Base-by-base conservation (phyloP, 2,797 vertebrate species). In the Myoxocephalus aenaeus region DNA sequence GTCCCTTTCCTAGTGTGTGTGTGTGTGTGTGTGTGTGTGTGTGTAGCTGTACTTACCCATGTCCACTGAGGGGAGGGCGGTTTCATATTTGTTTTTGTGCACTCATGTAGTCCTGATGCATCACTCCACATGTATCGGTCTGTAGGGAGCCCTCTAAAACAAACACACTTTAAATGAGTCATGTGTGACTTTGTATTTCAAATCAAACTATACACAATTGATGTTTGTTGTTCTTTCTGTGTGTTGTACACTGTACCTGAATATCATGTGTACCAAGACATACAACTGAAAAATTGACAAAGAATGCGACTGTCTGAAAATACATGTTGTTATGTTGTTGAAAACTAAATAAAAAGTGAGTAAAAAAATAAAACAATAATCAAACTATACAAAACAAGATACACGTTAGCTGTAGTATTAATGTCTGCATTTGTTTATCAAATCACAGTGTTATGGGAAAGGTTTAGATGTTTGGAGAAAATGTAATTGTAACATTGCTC, bases 121-220 rank as follows among this genome's bases (percentile, higher is more conserved):
- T 99, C 97, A 0, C 98, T 99, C 98, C 98, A 99, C 98, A 99
- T 99, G 86, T 97, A 98, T 54, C 98, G 95, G 90, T 99, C 98
- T 0, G 98, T 99, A 25, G 97, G 97, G 29, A 99, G 95, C 25
- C 98, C 98, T 88, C 98, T 99, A 73, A 70, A 88, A 86, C 65
- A 79, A 56, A 58, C 48, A 57, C 5, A 59, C 9, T 8, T 44
- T 8, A 56, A 13, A 51, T 66, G 18, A 81, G 14, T 27, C 25
- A 27, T 15, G 53, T 22, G 20, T 22, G n/a, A 36, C 36, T 64
- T 32, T n/a, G n/a, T n/a, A n/a, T n/a, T n/a, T n/a, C n/a, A n/a
- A n/a, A n/a, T n/a, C n/a, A n/a, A n/a, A n/a, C n/a, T n/a, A n/a
- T n/a, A n/a, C n/a, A n/a, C n/a, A n/a, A n/a, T n/a, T n/a, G n/a